These are phyloP conservation scores for Synanthedon formicaeformis DNA, from an alignment of 2,888 invertebrate genomes.

Conservation along the genomic window DNA sequence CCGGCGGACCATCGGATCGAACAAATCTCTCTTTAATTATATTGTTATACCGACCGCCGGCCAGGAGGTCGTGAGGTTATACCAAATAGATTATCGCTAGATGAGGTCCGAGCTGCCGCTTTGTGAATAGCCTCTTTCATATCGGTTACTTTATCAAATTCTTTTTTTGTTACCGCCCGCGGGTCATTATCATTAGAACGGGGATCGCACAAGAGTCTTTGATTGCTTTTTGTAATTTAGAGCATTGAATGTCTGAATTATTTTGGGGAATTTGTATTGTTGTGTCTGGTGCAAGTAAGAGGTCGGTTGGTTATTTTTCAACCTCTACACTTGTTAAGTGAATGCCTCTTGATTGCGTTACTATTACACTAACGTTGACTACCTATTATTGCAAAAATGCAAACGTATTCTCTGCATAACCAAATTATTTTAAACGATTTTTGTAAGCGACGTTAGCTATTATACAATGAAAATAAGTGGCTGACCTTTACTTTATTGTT, in stretches of 20 bases:
- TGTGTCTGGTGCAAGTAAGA: constrained; percentile 21
- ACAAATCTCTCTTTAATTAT: constrained; percentile 66
- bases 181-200: constrained; percentile 48
- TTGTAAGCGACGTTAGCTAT: too few relatives aligned
- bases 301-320: constrained; percentile 19
- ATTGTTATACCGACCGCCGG: constrained; percentile 55
- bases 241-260: constrained; percentile 49
- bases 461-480: too few relatives aligned
- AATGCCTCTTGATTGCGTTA: constrained; percentile 13
- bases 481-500: too few relatives aligned
- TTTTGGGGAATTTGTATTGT: constrained; percentile 47
- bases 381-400: background rate
- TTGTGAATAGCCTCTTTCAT: constrained; percentile 40
- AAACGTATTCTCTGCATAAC: background rate
- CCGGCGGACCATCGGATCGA: constrained; percentile 18
- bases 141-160: constrained; percentile 43
- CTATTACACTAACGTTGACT: constrained; percentile 8
- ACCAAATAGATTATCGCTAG: constrained; percentile 67
- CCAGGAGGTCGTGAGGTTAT: constrained; percentile 65
- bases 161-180: constrained; percentile 31
- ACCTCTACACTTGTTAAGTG: constrained; percentile 11
- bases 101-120: constrained; percentile 49
- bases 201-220: constrained; percentile 42
- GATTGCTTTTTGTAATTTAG: constrained; percentile 57
- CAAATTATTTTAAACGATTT: too few relatives aligned